Evolutionary conservation across 2,888 invertebrate species (phyloP).

Genomic region (Molanna angustata): DNA sequence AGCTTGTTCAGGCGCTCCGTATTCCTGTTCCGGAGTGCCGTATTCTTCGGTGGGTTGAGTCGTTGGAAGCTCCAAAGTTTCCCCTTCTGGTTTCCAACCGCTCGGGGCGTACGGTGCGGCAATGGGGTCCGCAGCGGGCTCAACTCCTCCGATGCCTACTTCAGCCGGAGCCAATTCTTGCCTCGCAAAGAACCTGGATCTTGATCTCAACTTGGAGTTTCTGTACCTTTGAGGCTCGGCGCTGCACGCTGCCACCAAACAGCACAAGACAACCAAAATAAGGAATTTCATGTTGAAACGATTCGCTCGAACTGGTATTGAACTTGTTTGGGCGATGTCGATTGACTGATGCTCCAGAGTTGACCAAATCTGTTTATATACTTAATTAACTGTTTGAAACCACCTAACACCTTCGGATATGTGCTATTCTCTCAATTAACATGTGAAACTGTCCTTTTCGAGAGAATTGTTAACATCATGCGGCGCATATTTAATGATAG

Average conservation of each 20-base stretch:
- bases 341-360: conserved; percentile 9
- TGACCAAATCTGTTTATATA: conserved; percentile 3
- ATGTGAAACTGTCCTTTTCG: neutral
- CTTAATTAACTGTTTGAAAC: conserved; percentile 1
- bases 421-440: neutral
- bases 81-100: conserved; percentile 48
- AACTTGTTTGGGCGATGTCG: conserved; percentile 3
- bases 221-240: conserved; percentile 21
- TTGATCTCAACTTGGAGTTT: conserved; percentile 17
- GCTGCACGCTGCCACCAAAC: neutral
- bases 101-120: conserved; percentile 40
- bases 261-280: conserved; percentile 19
- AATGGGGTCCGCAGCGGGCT: conserved; percentile 3
- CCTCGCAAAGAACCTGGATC: conserved; percentile 20
- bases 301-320: neutral
- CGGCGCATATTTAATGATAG: conserved; percentile 16
- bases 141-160: conserved; percentile 1
- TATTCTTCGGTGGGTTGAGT: conserved; percentile 21
- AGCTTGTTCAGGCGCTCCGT: conserved; percentile 35
- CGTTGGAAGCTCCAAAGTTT: conserved; percentile 41
- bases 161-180: conserved; percentile 22
- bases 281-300: conserved; percentile 27
- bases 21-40: conserved; percentile 35
- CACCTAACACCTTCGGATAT: neutral
- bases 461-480: conserved; percentile 2